A percentile compares a stretch with the other conserved stretches of the same genome.
Evolutionary conservation across 2,888 invertebrate species (phyloP).

Genomic region (Sminthurinus aureus): DNA sequence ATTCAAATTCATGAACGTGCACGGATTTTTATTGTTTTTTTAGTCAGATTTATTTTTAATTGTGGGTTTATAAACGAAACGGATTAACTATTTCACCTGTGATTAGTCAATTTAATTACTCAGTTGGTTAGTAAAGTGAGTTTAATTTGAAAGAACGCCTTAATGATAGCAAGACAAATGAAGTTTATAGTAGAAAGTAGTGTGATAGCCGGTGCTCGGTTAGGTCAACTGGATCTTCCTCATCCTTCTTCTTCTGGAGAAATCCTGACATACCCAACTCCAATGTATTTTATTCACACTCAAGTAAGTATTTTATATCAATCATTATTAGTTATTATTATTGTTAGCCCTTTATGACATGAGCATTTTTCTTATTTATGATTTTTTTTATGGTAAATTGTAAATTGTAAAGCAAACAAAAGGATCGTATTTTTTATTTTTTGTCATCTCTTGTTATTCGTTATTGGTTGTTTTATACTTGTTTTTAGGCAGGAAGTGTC

Average conservation of each 20-base stretch:
- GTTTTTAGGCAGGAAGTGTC: constrained; percentile 77
- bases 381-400: no score
- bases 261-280: constrained; percentile 40
- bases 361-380: no score
- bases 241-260: constrained; percentile 4
- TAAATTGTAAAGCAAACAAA: neutral
- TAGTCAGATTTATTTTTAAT: no score
- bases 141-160: neutral
- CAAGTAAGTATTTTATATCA: constrained; percentile 44
- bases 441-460: neutral
- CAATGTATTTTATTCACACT: constrained; percentile 54
- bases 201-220: neutral
- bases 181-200: constrained; percentile 24
- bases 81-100: no score
- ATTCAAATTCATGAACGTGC: no score
- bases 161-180: constrained; percentile 20
- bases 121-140: neutral
- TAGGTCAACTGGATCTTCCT: constrained; percentile 14
- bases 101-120: neutral
- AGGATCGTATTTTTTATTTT: no score
- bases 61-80: no score
- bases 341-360: neutral
- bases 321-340: constrained; percentile 9
- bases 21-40: no score
- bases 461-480: neutral